A percentile compares a stretch with the other conserved stretches of the same genome.
Conservation (phyloP, 1,140 invertebrate species). For the Drosophila ananassae region DNA sequence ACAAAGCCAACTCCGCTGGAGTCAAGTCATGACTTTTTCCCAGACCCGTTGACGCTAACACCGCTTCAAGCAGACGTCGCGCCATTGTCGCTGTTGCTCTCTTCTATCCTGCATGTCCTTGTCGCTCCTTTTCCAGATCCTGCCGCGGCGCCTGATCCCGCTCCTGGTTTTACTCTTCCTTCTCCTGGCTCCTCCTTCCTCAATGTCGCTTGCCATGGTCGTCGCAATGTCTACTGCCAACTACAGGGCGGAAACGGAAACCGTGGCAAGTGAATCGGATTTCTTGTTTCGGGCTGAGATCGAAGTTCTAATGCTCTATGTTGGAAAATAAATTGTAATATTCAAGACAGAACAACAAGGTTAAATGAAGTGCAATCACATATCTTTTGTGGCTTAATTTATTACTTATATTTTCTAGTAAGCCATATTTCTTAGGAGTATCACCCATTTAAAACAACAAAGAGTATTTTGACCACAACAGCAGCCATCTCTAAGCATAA, state of each 20-base stretch:
- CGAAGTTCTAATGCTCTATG: slow-evolving; percentile 9
- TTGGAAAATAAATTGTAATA: too few species aligned
- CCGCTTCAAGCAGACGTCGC: slow-evolving; percentile 51
- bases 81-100: slow-evolving; percentile 34
- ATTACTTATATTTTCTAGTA: background rate
- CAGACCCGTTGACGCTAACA: slow-evolving; percentile 61
- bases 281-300: background rate
- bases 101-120: background rate
- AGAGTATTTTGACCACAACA: slow-evolving; percentile 47
- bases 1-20: slow-evolving; percentile 23
- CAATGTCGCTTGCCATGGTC: slow-evolving; percentile 8
- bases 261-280: slow-evolving; percentile 41
- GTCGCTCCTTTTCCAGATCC: background rate
- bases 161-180: background rate
- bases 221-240: slow-evolving; percentile 57
- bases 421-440: background rate
- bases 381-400: too few species aligned
- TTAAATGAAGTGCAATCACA: too few species aligned
- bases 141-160: background rate
- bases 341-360: too few species aligned
- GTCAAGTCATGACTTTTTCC: slow-evolving; percentile 12
- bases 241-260: slow-evolving; percentile 69
- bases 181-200: background rate
- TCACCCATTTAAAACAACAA: background rate
- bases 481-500: slow-evolving; percentile 58